These are phyloP conservation scores for Stenopsyche tienmushanensis DNA, from an alignment of 1,140 invertebrate species.

Conservation along the genomic window DNA sequence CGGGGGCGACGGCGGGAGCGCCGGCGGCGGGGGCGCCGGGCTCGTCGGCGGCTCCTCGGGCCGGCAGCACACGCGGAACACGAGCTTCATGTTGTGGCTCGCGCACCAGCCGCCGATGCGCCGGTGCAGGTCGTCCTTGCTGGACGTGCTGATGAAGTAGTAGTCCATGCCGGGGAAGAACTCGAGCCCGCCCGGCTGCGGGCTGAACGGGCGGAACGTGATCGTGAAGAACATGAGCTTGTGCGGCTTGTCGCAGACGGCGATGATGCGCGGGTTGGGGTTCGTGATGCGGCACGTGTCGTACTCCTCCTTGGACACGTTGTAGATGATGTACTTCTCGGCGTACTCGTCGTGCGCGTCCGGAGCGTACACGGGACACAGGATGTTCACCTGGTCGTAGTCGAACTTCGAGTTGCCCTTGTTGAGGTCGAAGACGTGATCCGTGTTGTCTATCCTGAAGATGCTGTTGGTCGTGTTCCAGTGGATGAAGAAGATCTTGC, in stretches of 20 bases:
- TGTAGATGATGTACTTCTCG: slow-evolving; percentile 95
- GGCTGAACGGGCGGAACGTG: slow-evolving; percentile 93
- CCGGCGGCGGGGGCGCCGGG: slow-evolving; percentile 55
- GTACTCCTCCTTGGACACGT: slow-evolving; percentile 94
- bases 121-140: slow-evolving; percentile 86
- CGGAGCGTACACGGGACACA: slow-evolving; percentile 88
- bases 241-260: slow-evolving; percentile 92
- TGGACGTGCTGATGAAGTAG: slow-evolving; percentile 93
- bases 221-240: slow-evolving; percentile 95
- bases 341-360: slow-evolving; percentile 86
- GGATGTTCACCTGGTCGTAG: slow-evolving; percentile 94
- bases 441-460: slow-evolving; percentile 96
- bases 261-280: slow-evolving; percentile 88
- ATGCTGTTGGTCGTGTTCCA: slow-evolving; percentile 87
- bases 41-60: slow-evolving; percentile 58
- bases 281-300: slow-evolving; percentile 94
- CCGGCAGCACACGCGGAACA: slow-evolving; percentile 91
- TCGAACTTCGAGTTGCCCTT: slow-evolving; percentile 90
- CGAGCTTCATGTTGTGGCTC: slow-evolving; percentile 93
- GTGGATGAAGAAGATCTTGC: slow-evolving; percentile 80
- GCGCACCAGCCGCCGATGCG: slow-evolving; percentile 87
- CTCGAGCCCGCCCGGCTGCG: slow-evolving; percentile 90
- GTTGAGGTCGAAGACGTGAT: slow-evolving; percentile 96
- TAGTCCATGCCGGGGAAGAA: slow-evolving; percentile 94
- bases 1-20: slow-evolving; percentile 55